These are phyloP conservation scores for Cataglyphis albicans DNA, from an alignment of 2,888 invertebrate species.

Conservation along the genomic window DNA sequence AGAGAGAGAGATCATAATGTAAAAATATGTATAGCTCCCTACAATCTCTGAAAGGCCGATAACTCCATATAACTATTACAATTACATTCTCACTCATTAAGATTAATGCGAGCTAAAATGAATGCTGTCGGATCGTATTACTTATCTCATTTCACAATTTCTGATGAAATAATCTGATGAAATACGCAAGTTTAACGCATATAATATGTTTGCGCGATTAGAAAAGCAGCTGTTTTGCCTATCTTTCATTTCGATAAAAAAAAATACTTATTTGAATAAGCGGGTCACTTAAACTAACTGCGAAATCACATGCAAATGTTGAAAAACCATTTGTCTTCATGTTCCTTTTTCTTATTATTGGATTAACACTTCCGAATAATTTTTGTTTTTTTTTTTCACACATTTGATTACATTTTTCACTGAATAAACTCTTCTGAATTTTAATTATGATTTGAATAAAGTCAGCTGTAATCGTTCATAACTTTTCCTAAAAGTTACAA, in stretches of 20 bases:
- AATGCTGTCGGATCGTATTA: slow-evolving; percentile 6
- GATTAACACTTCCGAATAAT: not conserved
- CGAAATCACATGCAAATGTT: not conserved
- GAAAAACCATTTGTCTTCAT: not conserved
- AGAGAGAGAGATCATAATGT: slow-evolving; percentile 1
- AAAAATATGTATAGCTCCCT: not conserved
- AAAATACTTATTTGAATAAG: not conserved
- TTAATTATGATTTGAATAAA: not conserved
- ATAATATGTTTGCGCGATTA: slow-evolving; percentile 1
- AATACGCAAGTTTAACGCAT: not conserved
- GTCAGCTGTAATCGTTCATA: not conserved
- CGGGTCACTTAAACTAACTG: not conserved
- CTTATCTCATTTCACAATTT: not conserved
- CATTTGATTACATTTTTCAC: not conserved
- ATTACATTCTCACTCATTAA: not conserved
- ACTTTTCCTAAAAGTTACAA: not conserved
- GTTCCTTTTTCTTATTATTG: not conserved
- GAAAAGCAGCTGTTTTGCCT: not conserved
- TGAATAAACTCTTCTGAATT: not conserved
- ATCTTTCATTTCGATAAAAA: slow-evolving; percentile 29
- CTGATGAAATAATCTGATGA: not conserved
- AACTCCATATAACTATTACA: slow-evolving; percentile 33
- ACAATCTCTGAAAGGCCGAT: slow-evolving; percentile 4
- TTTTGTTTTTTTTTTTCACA: not conserved
- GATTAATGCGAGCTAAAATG: slow-evolving; percentile 14